Evolutionary conservation across 2,113 vertebrate genomes (phyloP), one percentile per base, ranked within the genome.

Genomic region (Platysteira castanea): DNA sequence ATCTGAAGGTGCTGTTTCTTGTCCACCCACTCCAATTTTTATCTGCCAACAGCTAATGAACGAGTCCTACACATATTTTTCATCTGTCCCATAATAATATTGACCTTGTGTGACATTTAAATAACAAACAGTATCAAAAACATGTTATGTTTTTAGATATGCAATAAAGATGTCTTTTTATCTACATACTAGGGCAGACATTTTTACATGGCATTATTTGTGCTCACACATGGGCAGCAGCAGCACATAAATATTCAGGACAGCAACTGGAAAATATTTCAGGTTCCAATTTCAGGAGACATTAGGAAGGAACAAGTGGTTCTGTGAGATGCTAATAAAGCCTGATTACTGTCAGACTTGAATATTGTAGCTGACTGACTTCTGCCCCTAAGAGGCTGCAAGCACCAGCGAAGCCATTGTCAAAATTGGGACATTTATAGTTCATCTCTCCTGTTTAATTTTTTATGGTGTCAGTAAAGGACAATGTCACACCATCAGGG

Each of bases 1-100:
- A 91, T 71, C 87, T 90, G 83, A 96, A 81, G 82, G 50, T 80
- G n/a, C 23, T 91, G 69, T 95, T 93, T 96, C 84, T 84, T 28
- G 84, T 86, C 91, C 87, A 84, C 93, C 86, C 61, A 92, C 88
- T 86, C 76, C 1, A 3, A 64, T 86, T 95, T 94, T 93, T 75
- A 57, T 71, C 71, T 92, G 80, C 39, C 88, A 80, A 61, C 47
- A 83, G 78, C 37, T 86, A 71, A 90, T 42, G 69, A 95, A 61
- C 2, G 10, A 84, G 23, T 86, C 70, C 69, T 54, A 71, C 52
- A 68, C 6, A 3, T 61, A 60, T 61, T 86, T 86, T 84, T 95
- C 42, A 79, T 87, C 56, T 93, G 21, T 53, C 65, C 37, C 46
- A 56, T 88, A 78, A 71, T 63, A 78, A 75, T 86, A 65, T 23